phyloP scores from a whole-genome alignment of 2,113 vertebrate genomes.

The Prunella fulvescens region DNA sequence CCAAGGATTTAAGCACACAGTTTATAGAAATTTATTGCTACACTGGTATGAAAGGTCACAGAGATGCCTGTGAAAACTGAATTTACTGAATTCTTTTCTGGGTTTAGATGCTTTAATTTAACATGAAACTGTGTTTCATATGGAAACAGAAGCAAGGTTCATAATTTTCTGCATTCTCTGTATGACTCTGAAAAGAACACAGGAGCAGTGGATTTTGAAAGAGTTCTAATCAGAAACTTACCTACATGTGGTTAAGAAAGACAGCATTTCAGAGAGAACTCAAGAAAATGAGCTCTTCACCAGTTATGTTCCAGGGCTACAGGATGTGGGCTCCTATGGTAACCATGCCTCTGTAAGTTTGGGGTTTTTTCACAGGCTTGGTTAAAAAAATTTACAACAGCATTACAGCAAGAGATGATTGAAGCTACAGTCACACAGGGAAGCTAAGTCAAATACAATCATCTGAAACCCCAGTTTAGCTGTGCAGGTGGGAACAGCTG shows the following conservation, averaged over 20 bases:
- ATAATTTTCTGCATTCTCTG: background rate
- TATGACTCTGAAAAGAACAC: background rate
- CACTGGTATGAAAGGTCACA: background rate
- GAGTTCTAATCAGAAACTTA: background rate
- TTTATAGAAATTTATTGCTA: background rate
- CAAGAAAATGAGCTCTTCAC: background rate
- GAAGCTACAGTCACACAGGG: background rate
- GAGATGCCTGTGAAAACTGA: background rate
- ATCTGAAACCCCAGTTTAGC: background rate
- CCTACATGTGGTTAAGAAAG: background rate
- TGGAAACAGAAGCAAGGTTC: background rate
- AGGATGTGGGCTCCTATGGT: conserved; percentile 46
- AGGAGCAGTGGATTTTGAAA: background rate
- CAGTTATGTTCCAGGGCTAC: background rate
- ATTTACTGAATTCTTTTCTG: background rate
- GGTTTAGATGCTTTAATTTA: background rate
- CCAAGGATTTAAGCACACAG: background rate
- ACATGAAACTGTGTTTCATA: background rate
- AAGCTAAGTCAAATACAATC: background rate
- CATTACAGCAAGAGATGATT: background rate
- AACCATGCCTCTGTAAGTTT: background rate
- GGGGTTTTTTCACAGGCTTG: background rate
- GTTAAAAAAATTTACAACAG: background rate
- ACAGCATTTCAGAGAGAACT: background rate
- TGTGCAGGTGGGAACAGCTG: background rate